A percentile compares a stretch with the other conserved stretches of the same genome.
Evolutionary conservation across 2,113 vertebrate species (phyloP).

Genomic region (Peromyscus leucopus): DNA sequence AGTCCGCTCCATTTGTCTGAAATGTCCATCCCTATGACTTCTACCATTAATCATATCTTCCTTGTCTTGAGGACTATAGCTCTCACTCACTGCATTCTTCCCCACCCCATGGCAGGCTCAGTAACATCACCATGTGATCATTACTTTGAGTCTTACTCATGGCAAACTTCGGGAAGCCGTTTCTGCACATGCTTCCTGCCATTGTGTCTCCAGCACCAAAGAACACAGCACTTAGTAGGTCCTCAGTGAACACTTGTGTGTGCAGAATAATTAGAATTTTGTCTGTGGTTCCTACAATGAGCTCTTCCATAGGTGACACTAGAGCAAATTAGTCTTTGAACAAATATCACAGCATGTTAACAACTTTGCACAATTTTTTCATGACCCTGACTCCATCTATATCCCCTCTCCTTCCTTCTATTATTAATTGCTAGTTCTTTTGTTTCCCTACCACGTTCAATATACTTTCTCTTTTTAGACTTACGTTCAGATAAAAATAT

Average conservation of each 20-base stretch:
- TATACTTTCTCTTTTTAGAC: neutral
- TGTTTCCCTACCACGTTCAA: neutral
- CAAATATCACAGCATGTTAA: neutral
- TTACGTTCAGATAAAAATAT: neutral
- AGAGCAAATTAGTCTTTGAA: neutral
- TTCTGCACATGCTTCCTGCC: neutral
- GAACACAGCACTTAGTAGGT: neutral
- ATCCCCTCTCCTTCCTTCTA: neutral
- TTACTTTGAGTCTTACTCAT: neutral
- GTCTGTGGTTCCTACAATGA: neutral
- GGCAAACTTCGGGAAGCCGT: neutral
- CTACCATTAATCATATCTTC: neutral
- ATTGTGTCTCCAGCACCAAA: neutral
- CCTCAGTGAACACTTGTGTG: neutral
- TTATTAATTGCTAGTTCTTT: neutral
- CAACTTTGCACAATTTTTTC: neutral
- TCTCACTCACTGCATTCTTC: neutral
- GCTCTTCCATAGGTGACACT: neutral
- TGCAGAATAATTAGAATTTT: conserved; percentile 10
- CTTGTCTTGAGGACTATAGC: neutral
- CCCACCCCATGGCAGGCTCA: neutral
- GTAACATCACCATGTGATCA: no score
- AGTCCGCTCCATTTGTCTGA: neutral
- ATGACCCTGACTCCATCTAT: neutral
- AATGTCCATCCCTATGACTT: neutral